These are phyloP conservation scores for Trichechus manatus DNA, from an alignment of 2,113 vertebrate species.

Conservation along the genomic window DNA sequence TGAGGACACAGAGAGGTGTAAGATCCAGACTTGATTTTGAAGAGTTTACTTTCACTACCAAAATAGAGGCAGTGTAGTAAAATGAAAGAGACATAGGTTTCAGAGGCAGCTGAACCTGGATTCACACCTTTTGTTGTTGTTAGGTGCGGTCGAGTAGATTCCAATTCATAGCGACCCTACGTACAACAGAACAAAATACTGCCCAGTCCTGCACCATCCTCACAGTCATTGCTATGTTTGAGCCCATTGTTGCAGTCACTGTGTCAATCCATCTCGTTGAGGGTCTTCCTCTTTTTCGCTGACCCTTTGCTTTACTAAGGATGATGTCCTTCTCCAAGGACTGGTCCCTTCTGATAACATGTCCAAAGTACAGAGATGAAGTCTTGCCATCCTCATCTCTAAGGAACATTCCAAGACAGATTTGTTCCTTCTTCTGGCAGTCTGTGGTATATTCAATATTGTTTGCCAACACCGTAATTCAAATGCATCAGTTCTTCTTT, in stretches of 20 bases:
- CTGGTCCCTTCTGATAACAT: neutral
- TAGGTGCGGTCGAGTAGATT: neutral
- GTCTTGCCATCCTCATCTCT: neutral
- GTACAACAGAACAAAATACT: neutral
- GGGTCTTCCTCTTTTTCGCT: neutral
- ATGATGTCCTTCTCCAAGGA: neutral
- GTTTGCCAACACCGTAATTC: neutral
- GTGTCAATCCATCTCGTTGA: neutral
- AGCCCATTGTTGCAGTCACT: neutral
- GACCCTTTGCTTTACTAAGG: neutral
- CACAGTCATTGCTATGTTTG: neutral
- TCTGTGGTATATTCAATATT: neutral
- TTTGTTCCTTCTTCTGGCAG: neutral
- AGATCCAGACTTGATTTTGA: neutral
- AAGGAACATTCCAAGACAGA: neutral
- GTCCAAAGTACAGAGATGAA: neutral
- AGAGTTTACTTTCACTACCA: neutral
- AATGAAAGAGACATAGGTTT: neutral
- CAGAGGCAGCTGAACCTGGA: neutral
- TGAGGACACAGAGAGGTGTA: neutral
- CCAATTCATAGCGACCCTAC: neutral
- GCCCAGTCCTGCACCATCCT: neutral
- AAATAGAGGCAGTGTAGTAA: neutral
- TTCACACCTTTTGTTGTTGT: neutral
- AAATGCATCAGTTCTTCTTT: neutral